These are phyloP conservation scores for Brotula barbata DNA, from an alignment of 2,797 vertebrate genomes.

Conservation along the genomic window DNA sequence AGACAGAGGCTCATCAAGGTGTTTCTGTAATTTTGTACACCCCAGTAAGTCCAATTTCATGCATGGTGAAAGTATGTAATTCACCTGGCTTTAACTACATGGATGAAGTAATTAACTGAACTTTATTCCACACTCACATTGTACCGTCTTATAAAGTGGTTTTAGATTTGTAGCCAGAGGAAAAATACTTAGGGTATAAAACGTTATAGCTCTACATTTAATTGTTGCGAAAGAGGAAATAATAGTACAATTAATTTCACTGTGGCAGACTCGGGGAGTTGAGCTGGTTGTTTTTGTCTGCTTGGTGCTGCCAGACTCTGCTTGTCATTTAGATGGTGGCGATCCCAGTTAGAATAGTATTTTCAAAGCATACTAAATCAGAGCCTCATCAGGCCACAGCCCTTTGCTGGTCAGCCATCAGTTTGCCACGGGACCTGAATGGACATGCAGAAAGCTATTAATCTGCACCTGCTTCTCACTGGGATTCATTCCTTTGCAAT, in stretches of 20 bases:
- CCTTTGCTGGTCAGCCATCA: conserved; percentile 22
- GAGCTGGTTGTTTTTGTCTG: not conserved
- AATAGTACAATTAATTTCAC: not conserved
- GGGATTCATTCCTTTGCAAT: conserved; percentile 23
- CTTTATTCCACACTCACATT: not conserved
- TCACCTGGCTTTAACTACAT: not conserved
- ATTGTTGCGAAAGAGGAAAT: not conserved
- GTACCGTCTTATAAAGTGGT: not conserved
- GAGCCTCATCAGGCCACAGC: conserved; percentile 34
- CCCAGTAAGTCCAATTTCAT: not conserved
- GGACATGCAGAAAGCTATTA: conserved; percentile 30
- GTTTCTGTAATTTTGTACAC: no score
- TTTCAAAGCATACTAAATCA: conserved; percentile 39
- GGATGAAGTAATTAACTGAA: not conserved
- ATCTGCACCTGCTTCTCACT: conserved; percentile 18
- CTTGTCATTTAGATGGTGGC: not conserved
- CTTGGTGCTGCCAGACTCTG: not conserved
- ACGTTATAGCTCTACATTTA: no score
- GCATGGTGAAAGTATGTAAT: not conserved
- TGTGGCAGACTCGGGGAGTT: not conserved
- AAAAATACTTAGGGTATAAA: not conserved
- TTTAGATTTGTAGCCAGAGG: not conserved
- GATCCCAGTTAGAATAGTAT: not conserved
- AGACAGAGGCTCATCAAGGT: not conserved
- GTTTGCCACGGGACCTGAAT: conserved; percentile 14